Evolutionary conservation across 2,888 invertebrate genomes (phyloP).

Genomic region (Dasypogon diadema): DNA sequence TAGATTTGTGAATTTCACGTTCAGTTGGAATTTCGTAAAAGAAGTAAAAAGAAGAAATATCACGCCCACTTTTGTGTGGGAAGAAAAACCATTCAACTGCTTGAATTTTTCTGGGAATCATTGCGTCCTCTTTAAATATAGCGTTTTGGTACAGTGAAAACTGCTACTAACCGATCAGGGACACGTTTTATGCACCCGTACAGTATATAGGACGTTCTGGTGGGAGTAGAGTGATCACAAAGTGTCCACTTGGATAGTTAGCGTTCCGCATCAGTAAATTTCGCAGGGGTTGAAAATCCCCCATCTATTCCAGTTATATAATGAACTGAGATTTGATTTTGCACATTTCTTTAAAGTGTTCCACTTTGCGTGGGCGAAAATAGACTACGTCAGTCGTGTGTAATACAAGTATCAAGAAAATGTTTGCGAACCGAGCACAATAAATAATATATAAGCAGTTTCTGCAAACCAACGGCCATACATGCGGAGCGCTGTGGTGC

Average conservation of each 20-base stretch:
- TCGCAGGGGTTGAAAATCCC: not conserved
- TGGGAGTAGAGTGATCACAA: not conserved
- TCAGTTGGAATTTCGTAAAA: constrained; percentile 45
- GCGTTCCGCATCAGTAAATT: not conserved
- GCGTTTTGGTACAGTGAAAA: constrained; percentile 40
- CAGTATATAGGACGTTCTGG: not conserved
- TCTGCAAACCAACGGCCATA: not conserved
- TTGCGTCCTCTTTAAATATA: constrained; percentile 55
- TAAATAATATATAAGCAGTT: constrained; percentile 22
- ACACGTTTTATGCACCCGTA: not conserved
- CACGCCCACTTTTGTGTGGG: constrained; percentile 55
- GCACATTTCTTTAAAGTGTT: not conserved
- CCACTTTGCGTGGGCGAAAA: not conserved
- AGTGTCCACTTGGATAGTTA: not conserved
- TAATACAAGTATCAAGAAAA: not conserved
- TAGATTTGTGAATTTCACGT: constrained; percentile 37
- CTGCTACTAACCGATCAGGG: constrained; percentile 18
- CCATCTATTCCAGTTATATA: constrained; percentile 14
- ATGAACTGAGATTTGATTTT: not conserved
- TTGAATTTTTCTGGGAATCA: constrained; percentile 46
- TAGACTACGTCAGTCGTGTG: not conserved
- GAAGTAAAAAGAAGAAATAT: constrained; percentile 50
- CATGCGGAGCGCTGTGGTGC: not conserved
- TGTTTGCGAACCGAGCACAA: not conserved
- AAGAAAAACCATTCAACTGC: constrained; percentile 51